phyloP scores from a whole-genome alignment of 2,888 invertebrate species.

The Drosophila pegasa region DNA sequence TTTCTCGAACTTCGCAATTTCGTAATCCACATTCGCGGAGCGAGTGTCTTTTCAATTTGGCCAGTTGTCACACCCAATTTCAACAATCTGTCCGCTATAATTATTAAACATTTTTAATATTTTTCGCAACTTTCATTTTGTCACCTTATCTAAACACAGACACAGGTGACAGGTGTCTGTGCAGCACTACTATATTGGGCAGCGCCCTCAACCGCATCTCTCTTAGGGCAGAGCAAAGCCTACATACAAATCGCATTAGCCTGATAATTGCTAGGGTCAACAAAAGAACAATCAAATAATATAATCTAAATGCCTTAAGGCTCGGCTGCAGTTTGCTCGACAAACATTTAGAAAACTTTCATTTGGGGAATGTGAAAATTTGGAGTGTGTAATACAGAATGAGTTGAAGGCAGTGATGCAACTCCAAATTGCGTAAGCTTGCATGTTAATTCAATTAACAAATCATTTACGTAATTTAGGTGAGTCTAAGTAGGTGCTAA shows the following conservation, averaged over 20 bases:
- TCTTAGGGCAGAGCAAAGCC: constrained; percentile 27
- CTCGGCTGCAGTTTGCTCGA: constrained; percentile 28
- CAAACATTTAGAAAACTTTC: constrained; percentile 68
- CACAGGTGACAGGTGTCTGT: constrained; percentile 36
- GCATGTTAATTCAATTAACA: constrained; percentile 45
- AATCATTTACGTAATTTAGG: constrained; percentile 22
- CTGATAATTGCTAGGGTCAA: constrained; percentile 59
- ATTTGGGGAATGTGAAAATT: constrained; percentile 29
- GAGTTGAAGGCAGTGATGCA: constrained; percentile 52
- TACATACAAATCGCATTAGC: constrained; percentile 59
- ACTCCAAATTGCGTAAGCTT: constrained; percentile 42
- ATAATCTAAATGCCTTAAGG: constrained; percentile 10
- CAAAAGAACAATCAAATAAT: constrained; percentile 19
- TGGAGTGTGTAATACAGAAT: constrained; percentile 45
- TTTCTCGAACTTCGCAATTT: constrained; percentile 56
- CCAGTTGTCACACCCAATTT: constrained; percentile 48
- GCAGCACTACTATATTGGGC: constrained; percentile 24
- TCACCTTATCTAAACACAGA: constrained; percentile 40
- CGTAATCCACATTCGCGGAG: constrained; percentile 62
- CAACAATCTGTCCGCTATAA: constrained; percentile 27
- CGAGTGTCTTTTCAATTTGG: constrained; percentile 30
- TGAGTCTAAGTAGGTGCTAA: constrained; percentile 30
- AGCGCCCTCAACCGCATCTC: constrained; percentile 16
- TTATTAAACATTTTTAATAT: constrained; percentile 44
- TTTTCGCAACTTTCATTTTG: constrained; percentile 72